phyloP scores from a whole-genome alignment of 2,888 invertebrate species.

The Eurytoma adleriae region DNA sequence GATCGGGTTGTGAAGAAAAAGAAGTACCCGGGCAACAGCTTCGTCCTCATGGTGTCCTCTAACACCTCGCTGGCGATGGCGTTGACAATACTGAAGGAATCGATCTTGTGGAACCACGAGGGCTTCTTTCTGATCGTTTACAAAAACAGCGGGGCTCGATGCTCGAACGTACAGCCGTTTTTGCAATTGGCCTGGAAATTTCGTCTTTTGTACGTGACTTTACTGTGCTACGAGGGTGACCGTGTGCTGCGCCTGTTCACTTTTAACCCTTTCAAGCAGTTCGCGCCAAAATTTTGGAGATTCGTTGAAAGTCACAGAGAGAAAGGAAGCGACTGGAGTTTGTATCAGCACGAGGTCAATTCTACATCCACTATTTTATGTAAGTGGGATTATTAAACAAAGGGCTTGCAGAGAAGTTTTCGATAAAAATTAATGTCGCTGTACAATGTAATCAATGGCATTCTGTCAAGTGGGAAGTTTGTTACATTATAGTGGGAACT shows the following conservation, averaged over 20 bases:
- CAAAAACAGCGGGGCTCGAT: slow-evolving; percentile 41
- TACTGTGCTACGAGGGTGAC: slow-evolving; percentile 59
- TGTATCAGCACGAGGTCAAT: not conserved
- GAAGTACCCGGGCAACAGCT: slow-evolving; percentile 10
- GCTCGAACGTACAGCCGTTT: slow-evolving; percentile 55
- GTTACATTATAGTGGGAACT: too few relatives aligned
- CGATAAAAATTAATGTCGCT: too few relatives aligned
- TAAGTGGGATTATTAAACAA: too few relatives aligned
- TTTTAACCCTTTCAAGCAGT: slow-evolving; percentile 60
- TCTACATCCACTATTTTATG: not conserved
- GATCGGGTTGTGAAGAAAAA: not conserved
- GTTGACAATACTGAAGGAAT: slow-evolving; percentile 18
- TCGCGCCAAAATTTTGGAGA: slow-evolving; percentile 56
- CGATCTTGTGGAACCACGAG: slow-evolving; percentile 37
- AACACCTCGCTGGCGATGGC: not conserved
- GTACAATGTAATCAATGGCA: too few relatives aligned
- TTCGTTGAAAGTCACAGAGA: slow-evolving; percentile 30
- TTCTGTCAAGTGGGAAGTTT: too few relatives aligned
- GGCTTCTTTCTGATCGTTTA: slow-evolving; percentile 23
- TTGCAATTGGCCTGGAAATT: slow-evolving; percentile 61
- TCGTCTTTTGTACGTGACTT: slow-evolving; percentile 56
- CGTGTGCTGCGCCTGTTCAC: slow-evolving; percentile 58
- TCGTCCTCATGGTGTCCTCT: slow-evolving; percentile 9
- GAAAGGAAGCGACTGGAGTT: slow-evolving; percentile 5
- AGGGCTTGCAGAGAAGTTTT: too few relatives aligned